Conservation (phyloP, 2,888 invertebrate species). For the Buathra laborator region DNA sequence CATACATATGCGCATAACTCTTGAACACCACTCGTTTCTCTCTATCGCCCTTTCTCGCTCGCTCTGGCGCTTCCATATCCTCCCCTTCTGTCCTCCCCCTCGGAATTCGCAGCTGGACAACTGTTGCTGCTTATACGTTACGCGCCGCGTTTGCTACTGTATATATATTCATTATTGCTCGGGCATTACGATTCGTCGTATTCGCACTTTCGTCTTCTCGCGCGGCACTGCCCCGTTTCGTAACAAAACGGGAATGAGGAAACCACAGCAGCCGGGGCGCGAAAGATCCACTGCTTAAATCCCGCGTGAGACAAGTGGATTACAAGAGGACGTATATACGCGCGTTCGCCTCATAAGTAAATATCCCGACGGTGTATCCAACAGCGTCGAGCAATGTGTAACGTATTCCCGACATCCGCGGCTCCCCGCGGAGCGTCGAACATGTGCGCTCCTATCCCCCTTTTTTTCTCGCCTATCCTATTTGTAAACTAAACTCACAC, state of each 20-base stretch:
- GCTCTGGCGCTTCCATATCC: slow-evolving; percentile 27
- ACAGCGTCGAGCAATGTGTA: background rate
- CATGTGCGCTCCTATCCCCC: background rate
- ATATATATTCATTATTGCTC: slow-evolving; percentile 77
- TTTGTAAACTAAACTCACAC: background rate
- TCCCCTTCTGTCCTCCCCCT: slow-evolving; percentile 35
- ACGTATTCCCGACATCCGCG: too few species aligned
- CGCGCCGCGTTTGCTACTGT: slow-evolving; percentile 39
- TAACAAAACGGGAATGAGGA: slow-evolving; percentile 13
- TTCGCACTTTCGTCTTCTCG: slow-evolving; percentile 60
- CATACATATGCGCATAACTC: slow-evolving; percentile 57
- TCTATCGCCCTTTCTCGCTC: slow-evolving; percentile 51
- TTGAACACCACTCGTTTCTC: slow-evolving; percentile 61
- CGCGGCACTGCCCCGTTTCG: slow-evolving; percentile 17
- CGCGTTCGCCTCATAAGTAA: background rate
- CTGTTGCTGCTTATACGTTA: slow-evolving; percentile 75
- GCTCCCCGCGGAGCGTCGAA: too few species aligned
- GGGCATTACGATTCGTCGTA: slow-evolving; percentile 76
- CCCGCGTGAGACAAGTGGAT: background rate
- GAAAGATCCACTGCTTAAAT: background rate
- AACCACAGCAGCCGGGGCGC: background rate
- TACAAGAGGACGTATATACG: background rate
- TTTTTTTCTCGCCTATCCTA: background rate
- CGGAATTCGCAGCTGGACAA: slow-evolving; percentile 74
- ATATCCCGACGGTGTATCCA: background rate